Percentiles rank a stretch among this genome's conserved stretches.
These are phyloP conservation scores for Plutomurus gul DNA, from an alignment of 1,140 invertebrate species.

Conservation along the genomic window DNA sequence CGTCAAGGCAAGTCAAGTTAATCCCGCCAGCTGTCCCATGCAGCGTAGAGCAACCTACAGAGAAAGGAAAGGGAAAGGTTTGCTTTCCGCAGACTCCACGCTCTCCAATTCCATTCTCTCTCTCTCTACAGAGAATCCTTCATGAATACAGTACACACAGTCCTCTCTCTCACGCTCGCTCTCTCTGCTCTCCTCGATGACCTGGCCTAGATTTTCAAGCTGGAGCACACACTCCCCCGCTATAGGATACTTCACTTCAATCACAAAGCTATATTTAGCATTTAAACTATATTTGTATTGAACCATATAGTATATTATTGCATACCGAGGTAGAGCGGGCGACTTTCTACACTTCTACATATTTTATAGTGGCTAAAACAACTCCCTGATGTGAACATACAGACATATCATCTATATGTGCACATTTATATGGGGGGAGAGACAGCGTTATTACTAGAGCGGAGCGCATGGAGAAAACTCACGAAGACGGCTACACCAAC, in stretches of 20 bases:
- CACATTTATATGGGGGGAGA: neutral
- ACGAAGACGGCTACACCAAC: too few relatives aligned
- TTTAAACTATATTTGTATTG: neutral
- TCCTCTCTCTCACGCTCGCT: neutral
- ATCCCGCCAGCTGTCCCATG: neutral
- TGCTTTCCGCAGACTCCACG: neutral
- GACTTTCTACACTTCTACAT: too few relatives aligned
- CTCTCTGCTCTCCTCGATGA: neutral
- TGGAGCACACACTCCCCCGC: slow-evolving; percentile 19
- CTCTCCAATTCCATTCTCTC: neutral
- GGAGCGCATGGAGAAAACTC: neutral
- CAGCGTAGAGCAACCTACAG: neutral
- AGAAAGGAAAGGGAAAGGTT: neutral
- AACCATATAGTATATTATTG: neutral
- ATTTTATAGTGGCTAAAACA: neutral
- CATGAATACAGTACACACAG: too few relatives aligned
- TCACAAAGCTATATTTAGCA: neutral
- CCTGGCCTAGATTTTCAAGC: slow-evolving; percentile 12
- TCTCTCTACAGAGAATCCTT: too few relatives aligned
- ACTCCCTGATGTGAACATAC: neutral
- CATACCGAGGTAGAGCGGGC: too few relatives aligned
- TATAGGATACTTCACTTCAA: neutral
- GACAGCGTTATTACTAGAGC: neutral
- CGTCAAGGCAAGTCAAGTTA: neutral
- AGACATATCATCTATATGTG: too few relatives aligned